Conservation (phyloP, 1,140 invertebrate genomes). For the Pseudomyrmex gracilis region DNA sequence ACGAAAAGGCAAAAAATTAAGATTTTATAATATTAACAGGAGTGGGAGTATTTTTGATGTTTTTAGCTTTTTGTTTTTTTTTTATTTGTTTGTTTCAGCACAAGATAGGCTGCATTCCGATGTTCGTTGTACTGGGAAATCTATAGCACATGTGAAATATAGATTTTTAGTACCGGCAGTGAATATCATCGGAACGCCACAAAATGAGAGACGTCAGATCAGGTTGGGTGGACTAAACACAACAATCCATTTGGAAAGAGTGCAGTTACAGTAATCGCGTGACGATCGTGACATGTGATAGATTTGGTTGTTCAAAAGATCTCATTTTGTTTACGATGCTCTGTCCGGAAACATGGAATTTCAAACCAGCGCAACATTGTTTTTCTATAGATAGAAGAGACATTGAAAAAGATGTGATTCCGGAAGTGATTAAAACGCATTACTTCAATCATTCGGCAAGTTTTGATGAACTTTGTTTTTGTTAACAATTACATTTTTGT, state of each 20-base stretch:
- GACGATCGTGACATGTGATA: too few species aligned
- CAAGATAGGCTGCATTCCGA: too few species aligned
- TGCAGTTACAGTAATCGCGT: too few species aligned
- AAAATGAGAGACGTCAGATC: not conserved
- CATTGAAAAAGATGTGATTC: constrained; percentile 63
- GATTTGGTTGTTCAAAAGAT: not conserved
- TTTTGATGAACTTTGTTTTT: constrained; percentile 60
- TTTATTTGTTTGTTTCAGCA: too few species aligned
- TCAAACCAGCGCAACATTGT: constrained; percentile 81
- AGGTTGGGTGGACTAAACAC: not conserved
- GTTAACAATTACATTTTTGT: constrained; percentile 13
- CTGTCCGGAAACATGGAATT: constrained; percentile 86
- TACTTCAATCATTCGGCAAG: constrained; percentile 86
- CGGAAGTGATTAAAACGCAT: constrained; percentile 79
- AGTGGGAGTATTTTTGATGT: too few species aligned
- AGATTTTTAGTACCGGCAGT: too few species aligned
- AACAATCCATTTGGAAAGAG: not conserved
- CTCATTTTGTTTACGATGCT: constrained; percentile 78
- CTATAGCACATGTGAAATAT: too few species aligned
- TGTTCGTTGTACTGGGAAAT: too few species aligned
- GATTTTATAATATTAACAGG: too few species aligned
- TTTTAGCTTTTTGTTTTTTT: too few species aligned
- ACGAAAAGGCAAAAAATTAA: too few species aligned
- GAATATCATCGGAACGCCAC: too few species aligned
- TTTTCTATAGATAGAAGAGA: constrained; percentile 75